Percentiles rank a stretch among this genome's conserved stretches.
These are phyloP conservation scores for Spinus olivaceus DNA, from an alignment of 2,797 vertebrate genomes.

Conservation along the genomic window DNA sequence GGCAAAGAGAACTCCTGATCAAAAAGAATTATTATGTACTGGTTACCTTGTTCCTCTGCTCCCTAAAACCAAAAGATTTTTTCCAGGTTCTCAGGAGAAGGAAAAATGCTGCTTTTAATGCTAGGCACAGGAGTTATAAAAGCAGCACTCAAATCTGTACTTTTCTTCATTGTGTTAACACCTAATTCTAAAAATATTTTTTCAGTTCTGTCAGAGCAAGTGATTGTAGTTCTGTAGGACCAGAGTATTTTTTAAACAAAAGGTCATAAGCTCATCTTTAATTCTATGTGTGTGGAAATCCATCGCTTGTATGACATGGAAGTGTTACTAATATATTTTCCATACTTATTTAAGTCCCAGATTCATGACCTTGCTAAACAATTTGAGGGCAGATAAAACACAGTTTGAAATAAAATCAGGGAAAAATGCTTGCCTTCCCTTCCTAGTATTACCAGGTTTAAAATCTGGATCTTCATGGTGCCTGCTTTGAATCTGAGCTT, in stretches of 20 bases:
- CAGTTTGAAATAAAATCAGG: not conserved
- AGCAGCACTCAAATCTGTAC: not conserved
- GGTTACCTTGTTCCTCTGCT: not conserved
- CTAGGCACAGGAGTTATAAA: not conserved
- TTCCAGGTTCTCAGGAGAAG: not conserved
- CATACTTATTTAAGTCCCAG: not conserved
- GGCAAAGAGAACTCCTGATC: not conserved
- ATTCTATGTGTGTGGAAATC: not conserved
- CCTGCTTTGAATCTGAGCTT: slow-evolving; percentile 12
- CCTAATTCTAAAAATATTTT: not conserved
- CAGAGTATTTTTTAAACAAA: not conserved
- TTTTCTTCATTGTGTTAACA: not conserved
- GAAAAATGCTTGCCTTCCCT: not conserved
- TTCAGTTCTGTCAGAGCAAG: not conserved
- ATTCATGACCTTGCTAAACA: not conserved
- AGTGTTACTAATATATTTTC: not conserved
- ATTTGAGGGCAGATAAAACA: not conserved
- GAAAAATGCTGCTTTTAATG: not conserved
- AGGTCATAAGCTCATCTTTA: not conserved
- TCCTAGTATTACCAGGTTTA: not conserved
- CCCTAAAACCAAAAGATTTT: not conserved
- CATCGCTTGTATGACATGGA: not conserved
- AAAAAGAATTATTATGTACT: not conserved
- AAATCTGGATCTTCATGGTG: not conserved
- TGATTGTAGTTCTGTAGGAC: not conserved